Base-by-base conservation (phyloP, 2,888 invertebrate species). In the Pristionchus arcanus region DNA sequence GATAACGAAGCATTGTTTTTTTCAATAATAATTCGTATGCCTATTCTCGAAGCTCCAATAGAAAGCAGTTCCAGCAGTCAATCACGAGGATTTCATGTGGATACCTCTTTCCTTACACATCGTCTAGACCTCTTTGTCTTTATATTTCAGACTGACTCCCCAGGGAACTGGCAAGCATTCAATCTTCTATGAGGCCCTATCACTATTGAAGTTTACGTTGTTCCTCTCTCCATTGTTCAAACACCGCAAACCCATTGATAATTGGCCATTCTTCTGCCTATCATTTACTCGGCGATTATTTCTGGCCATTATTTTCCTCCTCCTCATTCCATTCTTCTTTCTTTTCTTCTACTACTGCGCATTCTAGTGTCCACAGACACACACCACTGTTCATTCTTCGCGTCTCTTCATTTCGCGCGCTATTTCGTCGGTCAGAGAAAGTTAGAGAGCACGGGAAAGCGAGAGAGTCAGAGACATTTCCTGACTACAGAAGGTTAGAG, bases 211-310 rank as follows among this genome's bases (percentile, higher is more conserved):
- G 42, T 49, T 49, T 49, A 49, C 11, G 11, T 49, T 49, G 42
- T 49, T 49, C 59, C 59, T 19, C 4, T 28, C 2, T 13, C 25
- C n/a, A n/a, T 66, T 66, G 66, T 66, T 66, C 71, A 71, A 71
- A 71, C 71, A 71, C 25, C 66, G 13, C 31, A 31, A 68, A 28
- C 68, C 15, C 31, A 28, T 34, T 31, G 31, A 31, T 31, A 68
- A 68, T 63, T 34, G 31, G 4, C 28, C 28, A 74, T 37, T 74
- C 19, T 74, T 37, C 37, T 21, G 37, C 7, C 74, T 74, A 74
- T 74, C 74, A 74, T 74, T 74, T 74, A 74, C 34, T 74, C 19
- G 0, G 16, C 74, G 37, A 42, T 74, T 74, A 74, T 74, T 37
- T 74, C 3, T 21, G 21, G 25, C 9, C 74, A 21, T 37, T 37